phyloP scores from a whole-genome alignment of 2,797 vertebrate species.

The Platyrinchus mystaceus region DNA sequence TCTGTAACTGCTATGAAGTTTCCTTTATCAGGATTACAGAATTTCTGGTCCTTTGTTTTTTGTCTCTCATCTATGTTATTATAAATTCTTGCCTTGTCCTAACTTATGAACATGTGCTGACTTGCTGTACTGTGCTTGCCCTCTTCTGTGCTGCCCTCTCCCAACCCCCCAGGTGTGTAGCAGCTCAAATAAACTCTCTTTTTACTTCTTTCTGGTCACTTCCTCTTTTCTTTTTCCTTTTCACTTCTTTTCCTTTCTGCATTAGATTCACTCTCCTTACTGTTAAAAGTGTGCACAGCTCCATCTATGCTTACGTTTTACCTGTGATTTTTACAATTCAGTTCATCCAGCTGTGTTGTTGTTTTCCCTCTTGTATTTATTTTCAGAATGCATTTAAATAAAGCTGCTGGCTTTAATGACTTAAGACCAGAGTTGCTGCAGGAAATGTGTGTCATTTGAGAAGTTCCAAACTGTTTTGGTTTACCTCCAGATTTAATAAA shows the following conservation, averaged over 20 bases:
- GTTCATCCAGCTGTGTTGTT: neutral
- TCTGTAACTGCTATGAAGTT: neutral
- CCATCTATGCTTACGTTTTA: neutral
- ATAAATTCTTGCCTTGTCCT: neutral
- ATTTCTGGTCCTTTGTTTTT: neutral
- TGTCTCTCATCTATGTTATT: neutral
- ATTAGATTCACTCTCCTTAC: neutral
- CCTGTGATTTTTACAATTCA: neutral
- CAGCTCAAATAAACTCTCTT: neutral
- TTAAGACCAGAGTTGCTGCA: neutral
- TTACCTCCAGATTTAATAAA: neutral
- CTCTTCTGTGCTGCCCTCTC: neutral
- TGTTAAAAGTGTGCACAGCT: neutral
- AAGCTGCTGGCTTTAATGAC: neutral
- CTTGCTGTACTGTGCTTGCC: neutral
- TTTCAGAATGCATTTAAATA: neutral
- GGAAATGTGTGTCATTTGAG: neutral
- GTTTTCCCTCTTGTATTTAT: neutral
- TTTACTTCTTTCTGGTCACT: neutral
- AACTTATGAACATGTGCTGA: neutral
- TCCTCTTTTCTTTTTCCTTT: neutral
- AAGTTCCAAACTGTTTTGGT: neutral
- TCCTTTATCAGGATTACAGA: neutral
- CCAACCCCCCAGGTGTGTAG: neutral
- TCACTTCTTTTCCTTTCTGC: neutral